phyloP scores from a whole-genome alignment of 64 coral and sea anemone genomes.

The Orbicella faveolata region DNA sequence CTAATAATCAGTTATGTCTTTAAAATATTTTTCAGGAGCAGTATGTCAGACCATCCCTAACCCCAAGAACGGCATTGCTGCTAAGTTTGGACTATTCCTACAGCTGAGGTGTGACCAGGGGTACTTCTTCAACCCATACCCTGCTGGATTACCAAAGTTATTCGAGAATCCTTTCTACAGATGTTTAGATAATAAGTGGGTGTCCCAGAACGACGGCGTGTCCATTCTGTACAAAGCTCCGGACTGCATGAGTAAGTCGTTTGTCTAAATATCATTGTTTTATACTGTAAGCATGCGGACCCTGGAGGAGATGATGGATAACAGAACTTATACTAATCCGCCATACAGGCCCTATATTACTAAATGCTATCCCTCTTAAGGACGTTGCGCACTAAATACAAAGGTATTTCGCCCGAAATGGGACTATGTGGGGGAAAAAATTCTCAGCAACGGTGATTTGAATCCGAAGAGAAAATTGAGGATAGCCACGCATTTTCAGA shows the following conservation, averaged over 20 bases:
- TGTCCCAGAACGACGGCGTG: background rate
- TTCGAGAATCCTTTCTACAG: conserved; percentile 27
- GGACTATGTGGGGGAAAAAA: too few relatives aligned
- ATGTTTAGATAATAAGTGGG: conserved; percentile 54
- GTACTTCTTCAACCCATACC: conserved; percentile 74
- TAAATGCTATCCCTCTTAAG: too few relatives aligned
- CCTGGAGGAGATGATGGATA: too few relatives aligned
- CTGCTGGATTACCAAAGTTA: background rate
- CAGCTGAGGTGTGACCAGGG: conserved; percentile 41
- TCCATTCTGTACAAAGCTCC: conserved; percentile 31
- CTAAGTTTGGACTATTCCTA: background rate
- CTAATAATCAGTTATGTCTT: background rate
- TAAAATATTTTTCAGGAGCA: conserved; percentile 12
- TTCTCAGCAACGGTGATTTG: too few relatives aligned
- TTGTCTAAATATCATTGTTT: background rate
- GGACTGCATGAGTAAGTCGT: conserved; percentile 76
- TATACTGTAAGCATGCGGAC: background rate
- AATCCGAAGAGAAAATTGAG: too few relatives aligned
- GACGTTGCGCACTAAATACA: too few relatives aligned
- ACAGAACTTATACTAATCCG: too few relatives aligned
- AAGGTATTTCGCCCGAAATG: too few relatives aligned
- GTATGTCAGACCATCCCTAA: conserved; percentile 10
- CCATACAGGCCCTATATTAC: too few relatives aligned
- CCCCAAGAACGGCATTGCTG: conserved; percentile 45
- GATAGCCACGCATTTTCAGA: too few relatives aligned